phyloP scores from a whole-genome alignment of 1,140 invertebrate genomes.

The Octopus sinensis region DNA sequence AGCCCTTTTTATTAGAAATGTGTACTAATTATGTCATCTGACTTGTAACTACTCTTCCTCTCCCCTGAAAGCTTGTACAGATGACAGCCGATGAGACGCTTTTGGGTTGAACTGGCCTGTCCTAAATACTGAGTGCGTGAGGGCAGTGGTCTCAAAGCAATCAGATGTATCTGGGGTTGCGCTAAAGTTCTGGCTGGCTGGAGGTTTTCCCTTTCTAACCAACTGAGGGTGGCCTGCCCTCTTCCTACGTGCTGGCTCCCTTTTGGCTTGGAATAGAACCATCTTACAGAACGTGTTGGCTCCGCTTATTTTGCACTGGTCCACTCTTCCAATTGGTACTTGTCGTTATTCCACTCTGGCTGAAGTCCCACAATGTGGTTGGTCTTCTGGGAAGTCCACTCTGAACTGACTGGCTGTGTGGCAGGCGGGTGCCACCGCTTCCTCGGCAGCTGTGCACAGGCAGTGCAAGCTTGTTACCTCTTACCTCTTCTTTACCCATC shows the following conservation, averaged over 20 bases:
- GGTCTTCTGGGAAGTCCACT: conserved; percentile 1
- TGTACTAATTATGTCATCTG: conserved; percentile 11
- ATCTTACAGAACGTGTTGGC: not conserved
- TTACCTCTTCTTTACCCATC: not conserved
- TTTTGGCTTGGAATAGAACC: not conserved
- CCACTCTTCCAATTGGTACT: conserved; percentile 6
- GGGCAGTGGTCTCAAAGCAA: conserved; percentile 11
- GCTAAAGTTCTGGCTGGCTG: conserved; percentile 13
- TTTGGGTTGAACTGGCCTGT: conserved; percentile 10
- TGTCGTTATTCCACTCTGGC: conserved; percentile 1
- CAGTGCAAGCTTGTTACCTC: conserved; percentile 10
- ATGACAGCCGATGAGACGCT: conserved; percentile 14
- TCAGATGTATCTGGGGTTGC: conserved; percentile 13
- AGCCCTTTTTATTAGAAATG: not conserved
- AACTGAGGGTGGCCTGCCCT: conserved; percentile 10
- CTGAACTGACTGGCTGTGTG: not conserved
- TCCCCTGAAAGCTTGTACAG: conserved; percentile 15
- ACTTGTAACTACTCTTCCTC: conserved; percentile 11
- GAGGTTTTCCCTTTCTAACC: not conserved
- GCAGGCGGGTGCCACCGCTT: not conserved
- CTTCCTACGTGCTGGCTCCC: conserved; percentile 3
- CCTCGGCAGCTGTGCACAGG: not conserved
- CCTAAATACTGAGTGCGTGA: conserved; percentile 6
- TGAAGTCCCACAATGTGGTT: conserved; percentile 4
- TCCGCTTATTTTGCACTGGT: not conserved